phyloP scores from a whole-genome alignment of 1,140 invertebrate genomes.

The Drosophila watanabei region DNA sequence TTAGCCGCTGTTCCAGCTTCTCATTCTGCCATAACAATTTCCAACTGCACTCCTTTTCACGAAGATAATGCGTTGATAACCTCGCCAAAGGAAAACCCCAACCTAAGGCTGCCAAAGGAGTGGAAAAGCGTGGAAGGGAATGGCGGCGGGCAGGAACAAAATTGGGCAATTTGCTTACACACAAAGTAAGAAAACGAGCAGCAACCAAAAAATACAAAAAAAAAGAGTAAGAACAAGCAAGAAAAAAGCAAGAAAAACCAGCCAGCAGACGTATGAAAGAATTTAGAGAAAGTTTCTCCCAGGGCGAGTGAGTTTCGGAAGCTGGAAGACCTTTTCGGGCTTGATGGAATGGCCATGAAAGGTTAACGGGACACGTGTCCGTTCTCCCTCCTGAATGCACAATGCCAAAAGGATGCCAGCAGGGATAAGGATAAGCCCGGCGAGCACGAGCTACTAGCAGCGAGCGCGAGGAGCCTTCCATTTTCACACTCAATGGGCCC shows the following conservation, averaged over 20 bases:
- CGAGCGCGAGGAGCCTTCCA: slow-evolving; percentile 22
- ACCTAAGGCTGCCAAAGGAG: slow-evolving; percentile 10
- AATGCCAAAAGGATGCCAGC: slow-evolving; percentile 34
- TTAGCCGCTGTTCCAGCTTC: slow-evolving; percentile 62
- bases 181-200: slow-evolving; percentile 67
- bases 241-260: slow-evolving; percentile 20
- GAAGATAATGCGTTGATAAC: slow-evolving; percentile 81
- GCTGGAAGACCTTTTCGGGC: slow-evolving; percentile 46
- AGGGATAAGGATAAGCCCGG: slow-evolving; percentile 21
- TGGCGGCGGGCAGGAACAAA: slow-evolving; percentile 37
- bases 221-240: not conserved
- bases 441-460: slow-evolving; percentile 6
- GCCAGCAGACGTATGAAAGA: slow-evolving; percentile 49
- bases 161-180: slow-evolving; percentile 83
- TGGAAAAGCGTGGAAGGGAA: slow-evolving; percentile 15
- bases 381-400: slow-evolving; percentile 40
- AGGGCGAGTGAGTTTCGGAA: slow-evolving; percentile 16
- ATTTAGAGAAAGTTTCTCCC: slow-evolving; percentile 48
- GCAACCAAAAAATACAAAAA: slow-evolving; percentile 20
- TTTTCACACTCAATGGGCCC: slow-evolving; percentile 42
- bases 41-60: slow-evolving; percentile 82
- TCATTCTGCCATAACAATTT: slow-evolving; percentile 70
- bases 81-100: slow-evolving; percentile 33
- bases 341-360: slow-evolving; percentile 65
- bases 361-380: slow-evolving; percentile 76